These are phyloP conservation scores for Ooceraea biroi DNA, from an alignment of 1,140 invertebrate genomes.

Conservation along the genomic window DNA sequence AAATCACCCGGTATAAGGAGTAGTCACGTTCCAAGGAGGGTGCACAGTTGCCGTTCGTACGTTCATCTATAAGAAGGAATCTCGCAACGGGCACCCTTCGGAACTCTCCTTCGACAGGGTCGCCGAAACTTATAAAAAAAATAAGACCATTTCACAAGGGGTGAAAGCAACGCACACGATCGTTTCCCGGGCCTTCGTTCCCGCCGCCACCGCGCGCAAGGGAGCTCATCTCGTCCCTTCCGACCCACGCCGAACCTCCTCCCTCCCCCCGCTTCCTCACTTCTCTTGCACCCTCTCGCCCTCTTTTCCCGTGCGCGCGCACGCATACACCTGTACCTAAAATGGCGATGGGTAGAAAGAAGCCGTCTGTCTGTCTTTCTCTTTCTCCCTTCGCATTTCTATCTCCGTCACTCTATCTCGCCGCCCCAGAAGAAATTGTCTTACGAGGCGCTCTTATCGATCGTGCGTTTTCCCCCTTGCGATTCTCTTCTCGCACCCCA, in stretches of 20 bases:
- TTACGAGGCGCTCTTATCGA: constrained; percentile 66
- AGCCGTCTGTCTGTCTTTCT: constrained; percentile 3
- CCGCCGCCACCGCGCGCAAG: not conserved
- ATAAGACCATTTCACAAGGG: constrained; percentile 52
- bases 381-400: constrained; percentile 3
- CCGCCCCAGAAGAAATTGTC: constrained; percentile 66
- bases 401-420: constrained; percentile 53
- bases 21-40: constrained; percentile 47
- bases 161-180: constrained; percentile 36
- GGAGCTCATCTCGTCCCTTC: constrained; percentile 50
- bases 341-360: constrained; percentile 59
- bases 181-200: constrained; percentile 38
- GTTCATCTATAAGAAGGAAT: constrained; percentile 42
- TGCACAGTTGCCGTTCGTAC: constrained; percentile 45
- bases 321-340: constrained; percentile 63
- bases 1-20: constrained; percentile 44
- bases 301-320: constrained; percentile 48
- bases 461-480: constrained; percentile 65
- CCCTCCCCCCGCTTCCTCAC: not conserved
- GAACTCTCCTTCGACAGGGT: constrained; percentile 51
- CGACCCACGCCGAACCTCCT: constrained; percentile 19
- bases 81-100: constrained; percentile 36
- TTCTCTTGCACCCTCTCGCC: constrained; percentile 26
- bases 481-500: constrained; percentile 61
- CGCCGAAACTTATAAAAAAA: constrained; percentile 65